Percentiles rank a stretch among this genome's conserved stretches.
phyloP scores from a whole-genome alignment of 2,797 vertebrate genomes.

The Valencia hispanica region DNA sequence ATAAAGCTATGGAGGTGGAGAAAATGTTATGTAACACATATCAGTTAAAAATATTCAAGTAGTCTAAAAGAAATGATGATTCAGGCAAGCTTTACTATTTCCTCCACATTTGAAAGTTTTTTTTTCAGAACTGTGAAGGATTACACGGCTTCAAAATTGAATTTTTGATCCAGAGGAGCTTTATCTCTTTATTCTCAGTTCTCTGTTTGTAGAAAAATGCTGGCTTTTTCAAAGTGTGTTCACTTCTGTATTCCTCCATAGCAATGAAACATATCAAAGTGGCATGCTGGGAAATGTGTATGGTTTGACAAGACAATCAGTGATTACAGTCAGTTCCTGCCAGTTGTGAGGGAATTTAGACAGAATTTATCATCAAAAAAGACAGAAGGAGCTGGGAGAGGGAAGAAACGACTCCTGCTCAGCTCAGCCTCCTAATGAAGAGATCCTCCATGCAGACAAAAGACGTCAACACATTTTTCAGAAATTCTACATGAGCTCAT shows the following conservation, averaged over 20 bases:
- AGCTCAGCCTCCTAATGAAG: background rate
- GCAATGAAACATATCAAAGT: slow-evolving; percentile 39
- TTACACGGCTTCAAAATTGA: background rate
- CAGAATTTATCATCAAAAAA: slow-evolving; percentile 27
- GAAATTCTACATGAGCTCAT: background rate
- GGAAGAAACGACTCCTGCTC: background rate
- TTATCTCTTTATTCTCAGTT: background rate
- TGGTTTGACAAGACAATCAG: slow-evolving; percentile 30
- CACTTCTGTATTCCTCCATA: background rate
- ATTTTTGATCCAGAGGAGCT: background rate
- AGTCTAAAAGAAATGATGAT: background rate
- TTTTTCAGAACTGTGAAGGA: background rate
- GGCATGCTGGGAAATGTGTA: slow-evolving; percentile 33
- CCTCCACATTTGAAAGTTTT: background rate
- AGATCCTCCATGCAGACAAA: background rate
- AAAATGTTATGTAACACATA: background rate
- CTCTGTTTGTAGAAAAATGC: background rate
- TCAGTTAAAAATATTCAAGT: background rate
- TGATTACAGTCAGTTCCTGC: slow-evolving; percentile 41
- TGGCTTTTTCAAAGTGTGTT: background rate
- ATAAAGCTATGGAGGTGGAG: background rate
- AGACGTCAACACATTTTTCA: background rate
- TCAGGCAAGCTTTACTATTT: background rate
- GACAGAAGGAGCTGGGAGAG: background rate
- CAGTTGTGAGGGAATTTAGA: slow-evolving; percentile 18